Evolutionary conservation across 2,113 vertebrate species (phyloP).

Genomic region (Rana temporaria): DNA sequence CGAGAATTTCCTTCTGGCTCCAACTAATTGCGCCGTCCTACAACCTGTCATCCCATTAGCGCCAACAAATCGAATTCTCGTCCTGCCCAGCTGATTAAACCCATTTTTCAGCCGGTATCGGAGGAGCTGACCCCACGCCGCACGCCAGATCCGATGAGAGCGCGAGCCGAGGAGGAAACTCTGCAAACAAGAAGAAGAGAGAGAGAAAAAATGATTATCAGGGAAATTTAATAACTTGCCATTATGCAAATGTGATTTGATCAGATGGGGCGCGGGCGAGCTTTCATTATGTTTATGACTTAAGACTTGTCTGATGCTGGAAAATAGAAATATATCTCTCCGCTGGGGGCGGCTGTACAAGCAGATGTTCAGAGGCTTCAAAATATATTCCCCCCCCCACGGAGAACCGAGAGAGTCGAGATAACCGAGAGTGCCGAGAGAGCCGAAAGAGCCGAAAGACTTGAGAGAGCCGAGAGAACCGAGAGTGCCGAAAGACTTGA

Average conservation of each 20-base stretch:
- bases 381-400: slow-evolving; percentile 42
- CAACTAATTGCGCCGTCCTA: slow-evolving; percentile 35
- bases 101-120: slow-evolving; percentile 58
- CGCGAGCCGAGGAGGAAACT: slow-evolving; percentile 60
- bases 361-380: slow-evolving; percentile 64
- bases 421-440: no score
- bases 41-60: slow-evolving; percentile 35
- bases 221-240: slow-evolving; percentile 79
- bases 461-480: no score
- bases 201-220: slow-evolving; percentile 68
- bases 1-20: slow-evolving; percentile 24
- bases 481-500: no score
- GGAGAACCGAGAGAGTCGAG: slow-evolving; percentile 19
- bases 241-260: slow-evolving; percentile 83
- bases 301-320: slow-evolving; percentile 63
- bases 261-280: slow-evolving; percentile 75
- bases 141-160: neutral
- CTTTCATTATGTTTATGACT: slow-evolving; percentile 83
- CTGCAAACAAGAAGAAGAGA: slow-evolving; percentile 52
- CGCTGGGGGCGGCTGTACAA: slow-evolving; percentile 68
- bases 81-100: slow-evolving; percentile 63
- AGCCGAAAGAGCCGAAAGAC: no score
- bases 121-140: slow-evolving; percentile 48
- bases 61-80: slow-evolving; percentile 45
- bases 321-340: slow-evolving; percentile 69